These are phyloP conservation scores for Elachura formosa DNA, from an alignment of 2,113 vertebrate genomes.

Conservation along the genomic window DNA sequence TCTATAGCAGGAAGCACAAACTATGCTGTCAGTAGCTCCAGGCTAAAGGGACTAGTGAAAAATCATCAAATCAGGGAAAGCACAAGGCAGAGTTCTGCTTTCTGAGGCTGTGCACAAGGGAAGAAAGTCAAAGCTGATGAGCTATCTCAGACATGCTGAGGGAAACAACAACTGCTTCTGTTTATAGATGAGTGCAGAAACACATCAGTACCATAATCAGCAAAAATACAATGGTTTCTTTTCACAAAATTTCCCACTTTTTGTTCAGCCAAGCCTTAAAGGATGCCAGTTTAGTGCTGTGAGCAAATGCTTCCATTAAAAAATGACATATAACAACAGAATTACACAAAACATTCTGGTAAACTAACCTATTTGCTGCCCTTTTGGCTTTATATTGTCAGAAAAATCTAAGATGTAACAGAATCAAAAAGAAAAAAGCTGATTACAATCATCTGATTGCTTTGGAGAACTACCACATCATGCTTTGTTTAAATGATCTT, in stretches of 20 bases:
- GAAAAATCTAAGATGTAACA: not conserved
- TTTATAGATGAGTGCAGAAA: not conserved
- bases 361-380: not conserved
- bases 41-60: slow-evolving; percentile 10
- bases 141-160: not conserved
- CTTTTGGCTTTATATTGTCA: not conserved
- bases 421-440: not conserved
- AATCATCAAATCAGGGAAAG: slow-evolving; percentile 11
- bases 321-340: not conserved
- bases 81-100: not conserved
- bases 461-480: not conserved
- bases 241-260: not conserved
- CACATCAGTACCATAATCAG: not conserved
- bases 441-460: not conserved
- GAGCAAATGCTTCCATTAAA: not conserved
- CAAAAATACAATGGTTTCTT: not conserved
- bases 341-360: not conserved
- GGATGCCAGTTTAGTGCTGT: not conserved
- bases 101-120: not conserved
- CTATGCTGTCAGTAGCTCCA: slow-evolving; percentile 4
- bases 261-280: not conserved
- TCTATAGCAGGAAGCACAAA: not conserved
- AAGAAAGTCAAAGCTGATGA: slow-evolving; percentile 1
- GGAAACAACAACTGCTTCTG: not conserved
- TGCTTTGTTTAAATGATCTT: not conserved